Conservation (phyloP, 2,888 invertebrate genomes). For the Vanessa cardui region DNA sequence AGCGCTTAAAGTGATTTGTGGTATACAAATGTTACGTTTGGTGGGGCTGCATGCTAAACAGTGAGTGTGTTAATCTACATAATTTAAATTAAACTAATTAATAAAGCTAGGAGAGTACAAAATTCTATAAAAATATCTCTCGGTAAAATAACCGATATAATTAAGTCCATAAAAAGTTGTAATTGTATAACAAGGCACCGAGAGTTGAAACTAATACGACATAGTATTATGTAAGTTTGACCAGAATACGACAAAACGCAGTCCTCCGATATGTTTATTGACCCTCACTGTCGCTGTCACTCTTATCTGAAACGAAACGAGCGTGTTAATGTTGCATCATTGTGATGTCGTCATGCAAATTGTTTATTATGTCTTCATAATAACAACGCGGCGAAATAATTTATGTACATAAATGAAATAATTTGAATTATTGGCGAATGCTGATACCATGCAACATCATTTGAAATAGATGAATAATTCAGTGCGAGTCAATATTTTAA, state of each 20-base stretch:
- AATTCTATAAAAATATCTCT: conserved; percentile 53
- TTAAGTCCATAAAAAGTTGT: conserved; percentile 12
- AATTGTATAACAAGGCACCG: conserved; percentile 52
- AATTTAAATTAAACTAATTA: conserved; percentile 56
- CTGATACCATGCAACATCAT: not conserved
- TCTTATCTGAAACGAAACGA: conserved; percentile 86
- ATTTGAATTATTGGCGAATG: not conserved
- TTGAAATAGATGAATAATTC: not conserved
- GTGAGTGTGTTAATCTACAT: conserved; percentile 82
- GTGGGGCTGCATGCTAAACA: conserved; percentile 75
- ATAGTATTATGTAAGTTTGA: conserved; percentile 78
- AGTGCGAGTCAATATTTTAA: not conserved
- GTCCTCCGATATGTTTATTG: conserved; percentile 84
- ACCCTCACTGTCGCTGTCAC: conserved; percentile 97
- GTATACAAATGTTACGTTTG: conserved; percentile 61
- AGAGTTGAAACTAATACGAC: conserved; percentile 70
- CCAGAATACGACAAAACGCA: conserved; percentile 79
- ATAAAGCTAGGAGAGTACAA: conserved; percentile 77
- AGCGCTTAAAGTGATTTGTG: conserved; percentile 33
- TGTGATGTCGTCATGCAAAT: conserved; percentile 17
- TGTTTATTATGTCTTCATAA: conserved; percentile 11
- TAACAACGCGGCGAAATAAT: conserved; percentile 11
- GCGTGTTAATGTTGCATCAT: conserved; percentile 34
- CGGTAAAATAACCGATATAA: conserved; percentile 27
- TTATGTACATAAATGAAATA: not conserved